phyloP scores from a whole-genome alignment of 30 jellyfish, hydroid and myxozoan genomes.

The Rhopilema esculentum region DNA sequence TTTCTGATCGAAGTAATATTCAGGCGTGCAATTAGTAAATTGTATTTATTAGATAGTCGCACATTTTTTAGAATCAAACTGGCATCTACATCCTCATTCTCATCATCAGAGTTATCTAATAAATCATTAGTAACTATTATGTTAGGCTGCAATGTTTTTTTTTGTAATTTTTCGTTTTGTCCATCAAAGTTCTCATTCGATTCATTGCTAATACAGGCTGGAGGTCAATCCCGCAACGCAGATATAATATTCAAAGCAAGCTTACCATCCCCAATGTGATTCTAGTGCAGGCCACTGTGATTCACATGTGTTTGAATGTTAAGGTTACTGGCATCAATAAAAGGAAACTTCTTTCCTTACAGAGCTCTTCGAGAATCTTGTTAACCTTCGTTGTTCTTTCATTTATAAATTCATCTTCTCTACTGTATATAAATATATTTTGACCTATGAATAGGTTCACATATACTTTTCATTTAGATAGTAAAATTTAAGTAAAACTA shows the following conservation, averaged over 20 bases:
- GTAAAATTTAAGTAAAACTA: too few relatives aligned
- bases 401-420: slow-evolving; percentile 37
- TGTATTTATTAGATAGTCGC: slow-evolving; percentile 23
- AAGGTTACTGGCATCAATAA: slow-evolving; percentile 48
- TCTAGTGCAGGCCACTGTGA: slow-evolving; percentile 48
- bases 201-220: slow-evolving; percentile 44
- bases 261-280: slow-evolving; percentile 27
- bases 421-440: too few relatives aligned
- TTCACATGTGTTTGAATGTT: slow-evolving; percentile 27
- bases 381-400: slow-evolving; percentile 49
- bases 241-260: slow-evolving; percentile 44
- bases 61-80: too few relatives aligned
- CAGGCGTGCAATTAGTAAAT: slow-evolving; percentile 16
- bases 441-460: too few relatives aligned
- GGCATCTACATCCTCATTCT: too few relatives aligned
- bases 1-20: slow-evolving; percentile 31
- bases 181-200: slow-evolving; percentile 11
- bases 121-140: slow-evolving; percentile 15
- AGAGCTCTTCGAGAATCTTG: slow-evolving; percentile 43
- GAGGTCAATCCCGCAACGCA: slow-evolving; percentile 51
- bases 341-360: slow-evolving; percentile 30
- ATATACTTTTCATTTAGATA: too few relatives aligned
- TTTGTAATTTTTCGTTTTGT: not conserved
- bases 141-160: slow-evolving; percentile 8
- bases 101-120: too few relatives aligned